Base-by-base conservation (phyloP, 1,140 invertebrate genomes). In the Diorhabda sublineata region DNA sequence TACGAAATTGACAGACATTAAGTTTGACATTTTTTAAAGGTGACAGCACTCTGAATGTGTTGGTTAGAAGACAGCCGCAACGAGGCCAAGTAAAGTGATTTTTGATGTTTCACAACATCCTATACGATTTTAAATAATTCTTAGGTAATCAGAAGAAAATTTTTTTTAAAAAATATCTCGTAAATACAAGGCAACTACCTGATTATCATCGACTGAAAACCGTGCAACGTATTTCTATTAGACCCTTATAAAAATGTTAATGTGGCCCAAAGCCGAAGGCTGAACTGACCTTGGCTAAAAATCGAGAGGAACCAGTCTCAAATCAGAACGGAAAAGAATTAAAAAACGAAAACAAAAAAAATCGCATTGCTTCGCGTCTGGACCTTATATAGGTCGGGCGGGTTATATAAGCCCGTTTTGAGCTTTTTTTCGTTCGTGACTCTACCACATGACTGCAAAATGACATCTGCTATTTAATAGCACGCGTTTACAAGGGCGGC, bases 381-480 rank as follows among this genome's bases (percentile, higher is more conserved):
- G 74, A 72, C 70, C 74, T 62, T 73, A 75, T 75, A 73, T 75
- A 75, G 74, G 74, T 75, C 70, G 74, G 61, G 43, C 65, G 70
- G 72, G 66, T 75, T 75, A 75, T 75, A 75, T 75, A 75, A 75
- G 74, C 65, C 57, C 43, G 45, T 68, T 59, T n/a, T 8, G 6
- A n/a, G 42, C 42, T 44, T 45, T 52, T 61, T 67, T 67, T 63
- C 44, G 58, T 70, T 66, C 60, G 45, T 61, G 61, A 11, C 7
- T 68, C 66, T 57, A 70, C 73, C 73, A 73, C 62, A 71, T 71
- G 70, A 69, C 70, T 65, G 62, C 47, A 26, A 67, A 65, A 56
- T 65, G 64, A 43, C 44, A 45, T 59, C 58, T 52, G 66, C 66
- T 42, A n/a, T 47, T 41, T 58, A 43, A 71, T 71, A 70, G 71